phyloP scores from a whole-genome alignment of 2,113 vertebrate genomes.

The Misgurnus anguillicaudatus region DNA sequence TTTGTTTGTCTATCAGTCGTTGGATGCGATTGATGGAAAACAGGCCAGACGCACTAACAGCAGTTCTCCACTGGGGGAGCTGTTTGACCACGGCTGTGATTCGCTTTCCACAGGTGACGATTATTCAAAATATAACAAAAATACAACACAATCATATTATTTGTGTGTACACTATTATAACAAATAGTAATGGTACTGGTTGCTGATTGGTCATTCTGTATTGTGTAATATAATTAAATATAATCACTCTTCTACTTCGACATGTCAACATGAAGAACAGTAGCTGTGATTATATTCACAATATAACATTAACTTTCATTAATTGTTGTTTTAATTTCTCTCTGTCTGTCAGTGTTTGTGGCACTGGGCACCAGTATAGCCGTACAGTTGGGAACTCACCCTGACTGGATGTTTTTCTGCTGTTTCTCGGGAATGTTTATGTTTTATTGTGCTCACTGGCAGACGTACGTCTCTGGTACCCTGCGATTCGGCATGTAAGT shows the following conservation, averaged over 20 bases:
- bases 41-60: constrained; percentile 97
- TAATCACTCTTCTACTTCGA: too few species aligned
- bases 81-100: constrained; percentile 98
- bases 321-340: too few species aligned
- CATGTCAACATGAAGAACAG: background rate
- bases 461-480: constrained; percentile 97
- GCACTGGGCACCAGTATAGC: constrained; percentile 96
- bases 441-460: constrained; percentile 99
- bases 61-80: constrained; percentile 94
- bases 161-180: too few species aligned
- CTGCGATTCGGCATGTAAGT: constrained; percentile 98
- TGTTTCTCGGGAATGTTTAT: constrained; percentile 98
- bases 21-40: constrained; percentile 98
- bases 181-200: too few species aligned
- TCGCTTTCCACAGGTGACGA: constrained; percentile 91
- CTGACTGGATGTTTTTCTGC: constrained; percentile 99
- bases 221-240: too few species aligned
- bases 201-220: too few species aligned
- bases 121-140: background rate
- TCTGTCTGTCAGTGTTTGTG: constrained; percentile 86
- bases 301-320: too few species aligned
- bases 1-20: constrained; percentile 95
- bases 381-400: constrained; percentile 94
- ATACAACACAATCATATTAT: too few species aligned
- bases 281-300: background rate